A percentile compares a stretch with the other conserved stretches of the same genome.
phyloP scores from a whole-genome alignment of 2,888 invertebrate species.

The Erebia palarica region DNA sequence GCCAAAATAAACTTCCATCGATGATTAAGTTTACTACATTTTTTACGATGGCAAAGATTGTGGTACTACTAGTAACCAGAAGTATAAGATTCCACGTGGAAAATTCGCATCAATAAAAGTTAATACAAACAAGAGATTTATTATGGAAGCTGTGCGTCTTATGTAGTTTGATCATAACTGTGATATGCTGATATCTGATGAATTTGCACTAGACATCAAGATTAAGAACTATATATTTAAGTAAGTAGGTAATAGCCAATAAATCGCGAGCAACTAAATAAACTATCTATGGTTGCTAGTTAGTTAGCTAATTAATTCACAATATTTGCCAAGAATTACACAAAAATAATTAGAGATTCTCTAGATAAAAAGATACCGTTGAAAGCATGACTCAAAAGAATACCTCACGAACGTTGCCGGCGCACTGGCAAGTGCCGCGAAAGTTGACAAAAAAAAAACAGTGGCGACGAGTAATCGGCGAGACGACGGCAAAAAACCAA shows the following conservation, averaged over 20 bases:
- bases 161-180: neutral
- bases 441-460: constrained; percentile 75
- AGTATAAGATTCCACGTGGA: constrained; percentile 13
- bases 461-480: constrained; percentile 58
- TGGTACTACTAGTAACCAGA: constrained; percentile 34
- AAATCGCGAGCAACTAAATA: neutral
- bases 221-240: neutral
- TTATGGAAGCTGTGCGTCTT: neutral
- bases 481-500: constrained; percentile 56
- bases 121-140: neutral
- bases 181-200: neutral
- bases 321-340: neutral
- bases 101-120: constrained; percentile 11
- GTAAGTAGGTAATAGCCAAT: neutral
- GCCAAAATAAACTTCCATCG: constrained; percentile 50
- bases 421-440: constrained; percentile 52
- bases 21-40: constrained; percentile 47
- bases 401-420: constrained; percentile 42
- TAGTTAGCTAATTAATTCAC: too few relatives aligned
- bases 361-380: neutral
- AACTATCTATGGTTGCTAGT: too few relatives aligned
- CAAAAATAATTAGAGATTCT: neutral
- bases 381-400: constrained; percentile 15
- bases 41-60: constrained; percentile 24
- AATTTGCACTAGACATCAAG: neutral